Conservation (phyloP, 1,140 invertebrate species). For the Choristoneura fumiferana region DNA sequence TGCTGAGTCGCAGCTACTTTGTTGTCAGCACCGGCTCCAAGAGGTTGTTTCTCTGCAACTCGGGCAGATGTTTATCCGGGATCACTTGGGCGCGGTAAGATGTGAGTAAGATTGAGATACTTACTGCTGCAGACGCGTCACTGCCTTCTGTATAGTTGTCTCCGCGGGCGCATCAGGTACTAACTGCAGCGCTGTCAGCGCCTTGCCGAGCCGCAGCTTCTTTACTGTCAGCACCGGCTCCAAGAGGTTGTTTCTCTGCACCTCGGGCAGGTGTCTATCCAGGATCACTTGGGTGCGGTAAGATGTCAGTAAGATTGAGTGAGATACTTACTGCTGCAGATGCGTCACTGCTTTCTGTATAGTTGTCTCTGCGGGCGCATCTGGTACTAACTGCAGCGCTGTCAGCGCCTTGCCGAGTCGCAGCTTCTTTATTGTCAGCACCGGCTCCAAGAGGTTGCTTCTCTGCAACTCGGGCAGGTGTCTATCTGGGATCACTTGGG, state of each 20-base stretch:
- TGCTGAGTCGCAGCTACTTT: constrained; percentile 85
- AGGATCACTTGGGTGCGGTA: constrained; percentile 64
- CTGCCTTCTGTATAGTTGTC: constrained; percentile 82
- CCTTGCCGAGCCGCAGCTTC: constrained; percentile 84
- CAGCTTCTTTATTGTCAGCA: constrained; percentile 83
- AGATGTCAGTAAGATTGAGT: too few species aligned
- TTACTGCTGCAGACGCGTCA: constrained; percentile 75
- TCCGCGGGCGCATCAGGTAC: constrained; percentile 85
- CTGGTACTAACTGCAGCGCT: constrained; percentile 84
- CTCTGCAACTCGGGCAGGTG: constrained; percentile 82
- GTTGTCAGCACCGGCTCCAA: constrained; percentile 82
- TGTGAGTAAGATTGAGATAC: too few species aligned
- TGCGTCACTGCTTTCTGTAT: constrained; percentile 82
- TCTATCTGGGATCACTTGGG: constrained; percentile 68
- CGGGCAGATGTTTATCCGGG: constrained; percentile 78
- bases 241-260: constrained; percentile 81
- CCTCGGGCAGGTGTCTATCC: constrained; percentile 80
- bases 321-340: constrained; percentile 61
- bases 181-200: constrained; percentile 81
- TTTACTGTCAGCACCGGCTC: constrained; percentile 83
- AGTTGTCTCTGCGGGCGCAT: constrained; percentile 83
- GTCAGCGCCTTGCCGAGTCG: constrained; percentile 83
- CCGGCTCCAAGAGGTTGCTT: constrained; percentile 81
- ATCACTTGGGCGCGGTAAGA: constrained; percentile 68
- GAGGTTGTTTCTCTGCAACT: constrained; percentile 81